Evolutionary conservation across 1,140 invertebrate species (phyloP).

Genomic region (Leptopilina boulardi): DNA sequence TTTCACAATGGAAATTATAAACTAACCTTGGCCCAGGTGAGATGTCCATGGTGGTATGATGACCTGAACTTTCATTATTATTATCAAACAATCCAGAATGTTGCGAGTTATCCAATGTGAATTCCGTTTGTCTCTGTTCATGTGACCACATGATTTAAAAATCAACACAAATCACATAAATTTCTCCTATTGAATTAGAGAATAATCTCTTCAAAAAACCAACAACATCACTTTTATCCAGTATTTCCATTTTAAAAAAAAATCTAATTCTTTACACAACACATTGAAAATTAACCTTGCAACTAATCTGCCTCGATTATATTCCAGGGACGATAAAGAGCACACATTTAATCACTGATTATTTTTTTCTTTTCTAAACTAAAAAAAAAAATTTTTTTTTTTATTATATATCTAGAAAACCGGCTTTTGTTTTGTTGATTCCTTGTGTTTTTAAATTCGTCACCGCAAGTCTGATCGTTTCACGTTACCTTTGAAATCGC

Average conservation of each 20-base stretch:
- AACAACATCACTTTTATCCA: constrained; percentile 40
- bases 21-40: constrained; percentile 58
- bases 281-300: constrained; percentile 63
- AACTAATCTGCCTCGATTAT: constrained; percentile 56
- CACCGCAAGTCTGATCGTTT: constrained; percentile 10
- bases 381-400: no score
- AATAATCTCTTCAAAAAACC: not conserved
- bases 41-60: constrained; percentile 50
- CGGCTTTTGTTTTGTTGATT: constrained; percentile 6
- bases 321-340: constrained; percentile 49
- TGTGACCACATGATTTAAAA: not conserved
- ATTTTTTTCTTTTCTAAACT: no score
- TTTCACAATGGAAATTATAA: constrained; percentile 41
- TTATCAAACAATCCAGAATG: constrained; percentile 16
- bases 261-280: constrained; percentile 49
- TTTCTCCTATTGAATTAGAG: no score
- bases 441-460: not conserved
- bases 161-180: not conserved
- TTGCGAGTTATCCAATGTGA: constrained; percentile 22
- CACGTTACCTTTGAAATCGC: constrained; percentile 33
- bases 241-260: constrained; percentile 29
- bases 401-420: not conserved
- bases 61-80: constrained; percentile 38
- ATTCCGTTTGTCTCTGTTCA: constrained; percentile 16
- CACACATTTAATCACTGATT: no score